A percentile compares a stretch with the other conserved stretches of the same genome.
Conservation (phyloP, 2,113 vertebrate genomes). For the Polyodon spathula region DNA sequence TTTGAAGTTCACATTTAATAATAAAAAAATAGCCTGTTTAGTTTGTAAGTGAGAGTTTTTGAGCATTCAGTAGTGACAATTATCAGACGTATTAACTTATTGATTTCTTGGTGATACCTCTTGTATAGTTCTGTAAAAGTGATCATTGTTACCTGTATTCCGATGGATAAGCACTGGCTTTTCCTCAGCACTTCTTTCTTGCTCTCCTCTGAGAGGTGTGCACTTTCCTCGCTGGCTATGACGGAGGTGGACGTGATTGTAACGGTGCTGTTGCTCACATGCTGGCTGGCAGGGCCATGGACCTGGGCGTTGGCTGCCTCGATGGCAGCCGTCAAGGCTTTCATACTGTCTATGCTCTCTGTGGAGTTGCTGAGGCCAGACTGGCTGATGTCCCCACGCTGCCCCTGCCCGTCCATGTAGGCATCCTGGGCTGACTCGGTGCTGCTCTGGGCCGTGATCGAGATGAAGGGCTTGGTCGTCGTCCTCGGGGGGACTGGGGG, state of each 20-base stretch:
- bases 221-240: conserved; percentile 33
- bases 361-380: conserved; percentile 97
- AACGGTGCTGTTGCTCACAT: conserved; percentile 73
- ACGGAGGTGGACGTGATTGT: conserved; percentile 47
- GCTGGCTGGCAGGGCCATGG: conserved; percentile 91
- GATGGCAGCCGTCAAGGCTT: conserved; percentile 93
- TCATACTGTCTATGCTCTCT: conserved; percentile 98
- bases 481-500: conserved; percentile 94
- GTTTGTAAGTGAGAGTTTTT: no score
- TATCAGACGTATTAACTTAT: no score
- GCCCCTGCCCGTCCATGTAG: conserved; percentile 90
- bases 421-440: conserved; percentile 97
- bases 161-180: conserved; percentile 86
- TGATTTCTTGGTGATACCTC: no score
- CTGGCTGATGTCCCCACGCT: conserved; percentile 84
- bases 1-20: no score
- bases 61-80: no score
- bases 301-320: conserved; percentile 96
- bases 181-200: conserved; percentile 82
- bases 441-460: conserved; percentile 98
- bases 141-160: conserved; percentile 75
- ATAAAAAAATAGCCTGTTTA: no score
- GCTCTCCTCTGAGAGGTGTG: conserved; percentile 58
- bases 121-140: no score
- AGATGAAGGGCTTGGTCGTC: conserved; percentile 95